phyloP scores from a whole-genome alignment of 2,113 vertebrate genomes.

The Castor canadensis region DNA sequence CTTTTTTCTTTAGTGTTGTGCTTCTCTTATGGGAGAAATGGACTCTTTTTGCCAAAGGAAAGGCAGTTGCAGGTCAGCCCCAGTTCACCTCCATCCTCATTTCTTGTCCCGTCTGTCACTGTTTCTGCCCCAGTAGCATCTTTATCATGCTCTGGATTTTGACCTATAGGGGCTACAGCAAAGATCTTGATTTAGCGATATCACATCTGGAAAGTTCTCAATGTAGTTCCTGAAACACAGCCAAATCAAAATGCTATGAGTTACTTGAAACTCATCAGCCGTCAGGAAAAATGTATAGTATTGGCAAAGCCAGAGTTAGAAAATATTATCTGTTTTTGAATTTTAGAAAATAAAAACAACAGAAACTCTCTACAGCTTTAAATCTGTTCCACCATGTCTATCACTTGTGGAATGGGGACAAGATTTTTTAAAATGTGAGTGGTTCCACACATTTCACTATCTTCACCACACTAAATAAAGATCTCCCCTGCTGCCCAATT shows the following conservation, averaged over 20 bases:
- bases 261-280: not conserved
- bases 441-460: not conserved
- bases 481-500: not conserved
- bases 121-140: not conserved
- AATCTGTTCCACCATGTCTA: too few relatives aligned
- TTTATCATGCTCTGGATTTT: not conserved
- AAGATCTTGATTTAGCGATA: not conserved
- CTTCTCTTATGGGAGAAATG: not conserved
- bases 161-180: not conserved
- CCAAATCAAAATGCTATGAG: not conserved
- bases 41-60: not conserved
- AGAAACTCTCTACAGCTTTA: not conserved
- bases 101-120: not conserved
- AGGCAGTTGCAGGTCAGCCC: too few relatives aligned
- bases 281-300: not conserved
- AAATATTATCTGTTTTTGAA: not conserved
- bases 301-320: not conserved
- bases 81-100: not conserved
- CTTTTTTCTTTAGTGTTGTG: not conserved
- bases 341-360: not conserved
- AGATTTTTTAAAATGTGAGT: not conserved
- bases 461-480: not conserved
- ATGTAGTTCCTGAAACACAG: not conserved
- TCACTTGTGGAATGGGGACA: too few relatives aligned
- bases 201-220: not conserved